phyloP scores from a whole-genome alignment of 2,888 invertebrate genomes.

The Chalcis sispes region DNA sequence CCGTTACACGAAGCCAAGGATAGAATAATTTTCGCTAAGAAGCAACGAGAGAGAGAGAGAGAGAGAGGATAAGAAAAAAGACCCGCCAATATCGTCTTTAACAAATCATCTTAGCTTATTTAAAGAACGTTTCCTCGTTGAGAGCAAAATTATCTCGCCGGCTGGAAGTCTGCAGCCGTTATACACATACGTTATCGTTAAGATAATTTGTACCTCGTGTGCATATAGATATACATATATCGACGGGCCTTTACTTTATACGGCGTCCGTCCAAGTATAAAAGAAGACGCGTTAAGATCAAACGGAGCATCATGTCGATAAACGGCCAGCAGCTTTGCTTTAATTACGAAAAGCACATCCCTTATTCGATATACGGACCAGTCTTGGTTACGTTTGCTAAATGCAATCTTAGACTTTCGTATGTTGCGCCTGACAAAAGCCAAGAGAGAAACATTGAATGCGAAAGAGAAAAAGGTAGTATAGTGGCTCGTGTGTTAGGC shows the following conservation, averaged over 20 bases:
- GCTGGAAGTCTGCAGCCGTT: too few species aligned
- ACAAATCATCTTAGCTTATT: slow-evolving; percentile 38
- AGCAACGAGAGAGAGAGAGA: slow-evolving; percentile 7
- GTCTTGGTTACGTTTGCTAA: slow-evolving; percentile 27
- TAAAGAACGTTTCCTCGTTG: slow-evolving; percentile 22
- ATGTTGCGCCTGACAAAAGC: not conserved
- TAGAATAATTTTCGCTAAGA: too few species aligned
- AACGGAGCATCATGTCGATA: slow-evolving; percentile 7
- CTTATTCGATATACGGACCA: not conserved
- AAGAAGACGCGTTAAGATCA: not conserved
- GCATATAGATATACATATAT: not conserved
- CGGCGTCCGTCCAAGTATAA: too few species aligned
- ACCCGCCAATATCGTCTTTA: not conserved
- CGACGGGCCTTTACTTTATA: not conserved
- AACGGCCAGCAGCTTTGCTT: slow-evolving; percentile 14
- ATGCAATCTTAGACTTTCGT: slow-evolving; percentile 8
- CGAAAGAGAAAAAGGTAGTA: too few species aligned
- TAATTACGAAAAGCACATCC: slow-evolving; percentile 37
- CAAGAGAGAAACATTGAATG: not conserved
- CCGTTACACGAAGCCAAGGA: not conserved
- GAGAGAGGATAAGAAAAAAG: slow-evolving; percentile 4
- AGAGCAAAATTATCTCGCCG: slow-evolving; percentile 33
- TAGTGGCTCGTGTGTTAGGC: too few species aligned
- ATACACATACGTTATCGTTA: slow-evolving; percentile 28
- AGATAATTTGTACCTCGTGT: slow-evolving; percentile 34